Evolutionary conservation across 2,797 vertebrate genomes (phyloP).

Genomic region (Amniataba percoides): DNA sequence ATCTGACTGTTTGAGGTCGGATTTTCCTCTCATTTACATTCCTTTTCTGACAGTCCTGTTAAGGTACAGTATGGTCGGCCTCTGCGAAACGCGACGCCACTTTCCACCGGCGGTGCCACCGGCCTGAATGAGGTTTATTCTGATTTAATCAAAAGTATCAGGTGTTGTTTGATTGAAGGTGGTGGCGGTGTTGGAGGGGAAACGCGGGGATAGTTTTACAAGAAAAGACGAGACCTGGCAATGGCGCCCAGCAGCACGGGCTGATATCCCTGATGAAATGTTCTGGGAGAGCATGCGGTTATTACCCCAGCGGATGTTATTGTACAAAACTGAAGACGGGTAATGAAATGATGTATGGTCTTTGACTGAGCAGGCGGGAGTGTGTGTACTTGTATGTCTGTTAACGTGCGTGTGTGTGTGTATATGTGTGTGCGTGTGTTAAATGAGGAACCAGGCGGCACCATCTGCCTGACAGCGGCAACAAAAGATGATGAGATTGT

Average conservation of each 20-base stretch:
- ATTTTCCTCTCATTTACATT: conserved; percentile 21
- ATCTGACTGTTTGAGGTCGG: background rate
- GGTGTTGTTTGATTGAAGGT: conserved; percentile 65
- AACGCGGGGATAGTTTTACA: conserved; percentile 73
- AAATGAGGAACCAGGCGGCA: conserved; percentile 71
- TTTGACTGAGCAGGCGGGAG: conserved; percentile 61
- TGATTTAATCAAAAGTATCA: conserved; percentile 76
- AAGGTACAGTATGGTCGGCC: background rate
- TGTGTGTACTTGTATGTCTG: conserved; percentile 63
- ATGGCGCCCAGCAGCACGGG: conserved; percentile 48
- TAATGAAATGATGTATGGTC: conserved; percentile 83
- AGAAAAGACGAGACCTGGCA: conserved; percentile 64
- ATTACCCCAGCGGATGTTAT: conserved; percentile 79
- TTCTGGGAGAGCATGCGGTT: conserved; percentile 72
- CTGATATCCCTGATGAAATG: conserved; percentile 79
- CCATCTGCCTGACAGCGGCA: conserved; percentile 80
- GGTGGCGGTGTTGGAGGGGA: conserved; percentile 44
- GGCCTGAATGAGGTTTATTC: conserved; percentile 39
- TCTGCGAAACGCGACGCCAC: background rate
- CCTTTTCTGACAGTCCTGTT: conserved; percentile 5
- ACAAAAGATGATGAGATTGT: conserved; percentile 86
- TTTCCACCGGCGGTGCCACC: conserved; percentile 36
- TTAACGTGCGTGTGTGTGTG: conserved; percentile 39
- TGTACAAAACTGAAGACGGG: conserved; percentile 74
- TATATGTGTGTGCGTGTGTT: conserved; percentile 65